Evolutionary conservation across 2,113 vertebrate species (phyloP).

Genomic region (Sinocyclocheilus anophthalmus): DNA sequence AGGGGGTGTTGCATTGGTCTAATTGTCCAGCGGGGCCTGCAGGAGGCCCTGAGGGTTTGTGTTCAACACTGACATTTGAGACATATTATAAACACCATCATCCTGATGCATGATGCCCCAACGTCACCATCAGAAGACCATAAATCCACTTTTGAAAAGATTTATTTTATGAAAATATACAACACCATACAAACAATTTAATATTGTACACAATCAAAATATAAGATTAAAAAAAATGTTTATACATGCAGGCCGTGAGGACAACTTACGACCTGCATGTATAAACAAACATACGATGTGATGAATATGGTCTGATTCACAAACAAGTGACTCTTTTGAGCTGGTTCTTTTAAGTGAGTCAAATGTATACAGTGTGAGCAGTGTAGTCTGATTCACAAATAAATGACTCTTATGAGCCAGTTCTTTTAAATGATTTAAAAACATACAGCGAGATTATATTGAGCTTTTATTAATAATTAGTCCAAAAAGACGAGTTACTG

Average conservation of each 20-base stretch:
- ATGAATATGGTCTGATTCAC: background rate
- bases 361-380: no score
- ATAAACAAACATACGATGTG: background rate
- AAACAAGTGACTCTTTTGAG: no score
- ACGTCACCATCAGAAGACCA: background rate
- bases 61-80: background rate
- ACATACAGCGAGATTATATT: background rate
- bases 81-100: conserved; percentile 3
- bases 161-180: no score
- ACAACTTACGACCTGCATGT: background rate
- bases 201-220: no score
- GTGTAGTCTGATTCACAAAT: no score
- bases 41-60: background rate
- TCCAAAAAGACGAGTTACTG: background rate
- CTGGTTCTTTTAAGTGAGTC: no score
- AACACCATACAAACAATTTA: no score
- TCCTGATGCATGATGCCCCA: background rate
- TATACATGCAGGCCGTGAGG: no score
- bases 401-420: no score
- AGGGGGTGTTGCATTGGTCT: background rate
- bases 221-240: no score
- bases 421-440: background rate
- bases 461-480: background rate
- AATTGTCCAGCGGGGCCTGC: conserved; percentile 13
- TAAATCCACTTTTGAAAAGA: background rate